A percentile compares a stretch with the other conserved stretches of the same genome.
Evolutionary conservation across 2,888 invertebrate genomes (phyloP).

Genomic region (Trissolcus japonicus): DNA sequence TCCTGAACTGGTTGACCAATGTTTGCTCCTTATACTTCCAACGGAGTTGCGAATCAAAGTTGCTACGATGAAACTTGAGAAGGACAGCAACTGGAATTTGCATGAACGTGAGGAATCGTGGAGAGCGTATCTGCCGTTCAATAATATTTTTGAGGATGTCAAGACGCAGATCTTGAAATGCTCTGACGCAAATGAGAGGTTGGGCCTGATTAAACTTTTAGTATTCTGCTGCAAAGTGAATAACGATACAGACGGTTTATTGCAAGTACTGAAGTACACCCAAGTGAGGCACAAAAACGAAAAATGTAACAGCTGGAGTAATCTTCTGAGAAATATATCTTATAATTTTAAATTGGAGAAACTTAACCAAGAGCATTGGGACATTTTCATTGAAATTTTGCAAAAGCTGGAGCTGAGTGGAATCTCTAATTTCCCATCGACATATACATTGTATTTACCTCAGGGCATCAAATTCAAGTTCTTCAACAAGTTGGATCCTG

Average conservation of each 20-base stretch:
- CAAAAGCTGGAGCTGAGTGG: background rate
- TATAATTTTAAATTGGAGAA: conserved; percentile 58
- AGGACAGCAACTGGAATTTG: conserved; percentile 8
- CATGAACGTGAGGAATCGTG: conserved; percentile 48
- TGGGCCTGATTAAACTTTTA: conserved; percentile 61
- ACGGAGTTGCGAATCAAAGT: conserved; percentile 61
- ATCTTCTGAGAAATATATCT: conserved; percentile 44
- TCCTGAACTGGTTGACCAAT: conserved; percentile 40
- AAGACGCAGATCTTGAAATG: conserved; percentile 61
- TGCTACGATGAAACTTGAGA: conserved; percentile 62
- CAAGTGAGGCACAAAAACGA: conserved; percentile 70
- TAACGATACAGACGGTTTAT: conserved; percentile 63
- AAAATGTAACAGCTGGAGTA: conserved; percentile 45
- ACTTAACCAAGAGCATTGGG: conserved; percentile 65
- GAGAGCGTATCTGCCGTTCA: conserved; percentile 64
- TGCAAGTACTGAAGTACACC: conserved; percentile 64
- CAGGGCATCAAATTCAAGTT: conserved; percentile 58
- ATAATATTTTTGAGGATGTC: conserved; percentile 62
- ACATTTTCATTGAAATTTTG: conserved; percentile 64
- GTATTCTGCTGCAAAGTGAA: conserved; percentile 69
- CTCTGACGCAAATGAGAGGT: conserved; percentile 51
- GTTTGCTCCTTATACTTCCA: conserved; percentile 60
- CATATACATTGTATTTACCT: background rate
- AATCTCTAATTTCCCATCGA: conserved; percentile 43
- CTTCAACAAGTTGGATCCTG: conserved; percentile 6